phyloP scores from a whole-genome alignment of 2,888 invertebrate species.

The Lepidochrysops patricia region DNA sequence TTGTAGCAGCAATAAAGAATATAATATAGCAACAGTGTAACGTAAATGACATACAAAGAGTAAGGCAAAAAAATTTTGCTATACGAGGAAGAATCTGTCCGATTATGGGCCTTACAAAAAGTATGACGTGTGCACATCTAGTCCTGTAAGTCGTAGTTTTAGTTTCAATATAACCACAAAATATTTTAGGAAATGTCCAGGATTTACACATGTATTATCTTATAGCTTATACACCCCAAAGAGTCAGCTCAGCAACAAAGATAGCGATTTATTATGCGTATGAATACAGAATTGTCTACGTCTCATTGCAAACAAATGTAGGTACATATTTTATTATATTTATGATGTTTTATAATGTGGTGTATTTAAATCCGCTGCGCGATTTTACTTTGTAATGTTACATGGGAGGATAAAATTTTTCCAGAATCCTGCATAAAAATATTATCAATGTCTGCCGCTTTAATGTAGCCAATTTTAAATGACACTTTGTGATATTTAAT shows the following conservation, averaged over 20 bases:
- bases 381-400: neutral
- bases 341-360: neutral
- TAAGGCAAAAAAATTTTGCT: no score
- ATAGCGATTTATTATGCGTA: neutral
- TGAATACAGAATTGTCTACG: neutral
- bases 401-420: neutral
- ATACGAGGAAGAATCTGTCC: no score
- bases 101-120: no score
- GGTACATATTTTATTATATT: neutral
- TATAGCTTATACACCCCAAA: no score
- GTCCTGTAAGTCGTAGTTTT: no score
- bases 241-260: neutral
- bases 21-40: no score
- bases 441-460: neutral
- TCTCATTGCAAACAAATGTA: neutral
- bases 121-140: no score
- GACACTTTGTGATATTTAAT: neutral
- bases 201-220: no score
- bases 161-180: no score
- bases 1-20: no score
- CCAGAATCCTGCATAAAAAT: neutral
- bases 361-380: neutral
- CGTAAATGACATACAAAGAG: no score
- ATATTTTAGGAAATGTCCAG: no score
- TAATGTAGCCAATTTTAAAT: neutral